A percentile compares a stretch with the other conserved stretches of the same genome.
Evolutionary conservation across 2,113 vertebrate species (phyloP).

Genomic region (Gallinago undulata): DNA sequence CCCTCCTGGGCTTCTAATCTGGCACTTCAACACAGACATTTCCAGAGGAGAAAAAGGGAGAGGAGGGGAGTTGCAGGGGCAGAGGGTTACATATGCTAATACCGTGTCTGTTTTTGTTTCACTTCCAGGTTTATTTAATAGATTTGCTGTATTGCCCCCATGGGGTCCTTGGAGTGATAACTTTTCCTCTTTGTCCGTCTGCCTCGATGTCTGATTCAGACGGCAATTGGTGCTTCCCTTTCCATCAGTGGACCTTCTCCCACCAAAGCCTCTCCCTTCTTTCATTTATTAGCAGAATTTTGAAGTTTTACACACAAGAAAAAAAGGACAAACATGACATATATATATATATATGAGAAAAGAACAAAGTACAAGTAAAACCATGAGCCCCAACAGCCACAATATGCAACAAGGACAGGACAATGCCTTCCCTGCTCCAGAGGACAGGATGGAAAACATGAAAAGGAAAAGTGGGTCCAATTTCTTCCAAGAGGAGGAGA

Average conservation of each 20-base stretch:
- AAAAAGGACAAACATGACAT: neutral
- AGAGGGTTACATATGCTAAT: neutral
- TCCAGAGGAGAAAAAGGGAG: neutral
- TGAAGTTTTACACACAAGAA: slow-evolving; percentile 50
- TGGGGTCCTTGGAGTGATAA: slow-evolving; percentile 81
- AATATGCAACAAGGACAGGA: neutral
- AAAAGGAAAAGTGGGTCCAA: slow-evolving; percentile 41
- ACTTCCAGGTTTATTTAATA: slow-evolving; percentile 80
- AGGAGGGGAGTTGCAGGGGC: neutral
- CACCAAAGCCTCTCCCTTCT: slow-evolving; percentile 61
- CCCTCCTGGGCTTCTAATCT: neutral
- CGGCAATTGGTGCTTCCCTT: slow-evolving; percentile 80
- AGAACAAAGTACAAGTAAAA: slow-evolving; percentile 30
- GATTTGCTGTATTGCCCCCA: slow-evolving; percentile 83
- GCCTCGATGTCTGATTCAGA: slow-evolving; percentile 78
- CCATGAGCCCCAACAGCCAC: neutral
- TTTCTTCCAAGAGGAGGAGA: neutral
- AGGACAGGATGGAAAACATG: slow-evolving; percentile 33
- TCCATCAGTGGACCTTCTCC: slow-evolving; percentile 59
- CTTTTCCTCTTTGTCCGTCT: slow-evolving; percentile 75
- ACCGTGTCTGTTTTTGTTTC: slow-evolving; percentile 42
- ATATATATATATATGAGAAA: neutral
- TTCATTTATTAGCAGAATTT: slow-evolving; percentile 65
- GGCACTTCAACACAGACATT: neutral
- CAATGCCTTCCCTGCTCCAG: slow-evolving; percentile 5